Percentiles rank a stretch among this genome's conserved stretches.
phyloP scores from a whole-genome alignment of 2,888 invertebrate species.

The Nineta flava region DNA sequence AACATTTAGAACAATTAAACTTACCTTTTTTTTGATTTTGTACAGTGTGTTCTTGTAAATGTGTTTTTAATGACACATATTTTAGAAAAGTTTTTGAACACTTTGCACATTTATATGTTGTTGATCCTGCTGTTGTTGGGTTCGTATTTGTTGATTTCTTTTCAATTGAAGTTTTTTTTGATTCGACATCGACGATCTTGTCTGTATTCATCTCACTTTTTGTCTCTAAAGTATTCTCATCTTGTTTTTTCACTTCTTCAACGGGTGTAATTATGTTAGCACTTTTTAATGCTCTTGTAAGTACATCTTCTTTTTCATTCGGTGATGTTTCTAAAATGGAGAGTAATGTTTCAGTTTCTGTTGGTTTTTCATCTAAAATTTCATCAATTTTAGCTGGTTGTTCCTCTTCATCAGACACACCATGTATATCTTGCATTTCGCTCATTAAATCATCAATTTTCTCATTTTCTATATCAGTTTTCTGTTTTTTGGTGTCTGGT shows the following conservation, averaged over 20 bases:
- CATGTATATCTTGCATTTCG: neutral
- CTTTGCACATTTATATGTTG: slow-evolving; percentile 20
- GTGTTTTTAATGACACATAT: slow-evolving; percentile 23
- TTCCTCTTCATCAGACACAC: neutral
- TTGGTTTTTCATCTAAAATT: neutral
- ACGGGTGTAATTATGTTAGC: neutral
- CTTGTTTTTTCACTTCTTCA: neutral
- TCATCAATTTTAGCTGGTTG: neutral
- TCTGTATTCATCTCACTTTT: neutral
- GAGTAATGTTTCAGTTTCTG: neutral
- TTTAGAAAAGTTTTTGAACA: slow-evolving; percentile 26
- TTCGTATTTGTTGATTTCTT: neutral
- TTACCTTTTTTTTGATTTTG: slow-evolving; percentile 9
- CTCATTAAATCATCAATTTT: neutral
- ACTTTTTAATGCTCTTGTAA: neutral
- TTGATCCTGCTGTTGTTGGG: slow-evolving; percentile 11
- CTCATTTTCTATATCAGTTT: neutral
- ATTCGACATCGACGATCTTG: too few relatives aligned
- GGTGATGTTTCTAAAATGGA: neutral
- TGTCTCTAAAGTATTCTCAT: neutral
- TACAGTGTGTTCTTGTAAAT: slow-evolving; percentile 22
- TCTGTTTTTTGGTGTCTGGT: neutral
- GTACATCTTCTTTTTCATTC: neutral
- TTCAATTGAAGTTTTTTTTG: neutral
- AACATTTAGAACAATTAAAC: slow-evolving; percentile 20